Base-by-base conservation (phyloP, 2,888 invertebrate species). In the Melangyna quadrimaculata region DNA sequence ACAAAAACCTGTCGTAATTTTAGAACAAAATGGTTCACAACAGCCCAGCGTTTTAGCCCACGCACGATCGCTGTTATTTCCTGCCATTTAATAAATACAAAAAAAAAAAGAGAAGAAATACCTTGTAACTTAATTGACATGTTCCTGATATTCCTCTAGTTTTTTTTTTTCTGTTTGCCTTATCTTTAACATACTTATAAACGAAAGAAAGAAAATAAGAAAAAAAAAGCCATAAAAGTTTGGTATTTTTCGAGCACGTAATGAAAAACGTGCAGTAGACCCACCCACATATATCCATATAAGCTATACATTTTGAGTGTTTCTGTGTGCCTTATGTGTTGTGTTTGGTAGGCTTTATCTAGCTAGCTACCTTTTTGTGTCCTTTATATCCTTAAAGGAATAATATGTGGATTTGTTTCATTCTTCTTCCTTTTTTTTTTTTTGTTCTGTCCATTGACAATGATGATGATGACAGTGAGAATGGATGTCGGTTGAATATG, bases 181-280 rank as follows among this genome's bases (percentile, higher is more conserved):
- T 45, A 19, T 45, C 40, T 45, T 65, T 19, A 45, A 65, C 45
- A 45, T 19, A n/a, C 14, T 51, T 51, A 14, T 51, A 24, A 24
- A 17, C 6, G 7, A 43, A 19, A 17, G 2, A 63, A 43, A 17
- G 8, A 27, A 40, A n/a, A 55, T 1, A 27, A 37, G 9, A 43
- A 43, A 22, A 37, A 61, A 27, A 40, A 61, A n/a, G n/a, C n/a
- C 61, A 61, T 61, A 63, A 63, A 65, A 65, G 29, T 65, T 45
- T 55, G 48, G 14, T 37, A 65, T 27, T 29, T 65, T 22, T 48
- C 37, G 48, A 59, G 45, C 48, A 73, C 57, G 65, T 72, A 72
- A 73, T 72, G 65, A 67, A 67, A 78, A 78, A 78, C 78, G 65
- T 78, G 78, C 67, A 55, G 1, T 51, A 72, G 71, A 67, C 72